phyloP scores from a whole-genome alignment of 2,888 invertebrate genomes.

The Ischnus inquisitorius region DNA sequence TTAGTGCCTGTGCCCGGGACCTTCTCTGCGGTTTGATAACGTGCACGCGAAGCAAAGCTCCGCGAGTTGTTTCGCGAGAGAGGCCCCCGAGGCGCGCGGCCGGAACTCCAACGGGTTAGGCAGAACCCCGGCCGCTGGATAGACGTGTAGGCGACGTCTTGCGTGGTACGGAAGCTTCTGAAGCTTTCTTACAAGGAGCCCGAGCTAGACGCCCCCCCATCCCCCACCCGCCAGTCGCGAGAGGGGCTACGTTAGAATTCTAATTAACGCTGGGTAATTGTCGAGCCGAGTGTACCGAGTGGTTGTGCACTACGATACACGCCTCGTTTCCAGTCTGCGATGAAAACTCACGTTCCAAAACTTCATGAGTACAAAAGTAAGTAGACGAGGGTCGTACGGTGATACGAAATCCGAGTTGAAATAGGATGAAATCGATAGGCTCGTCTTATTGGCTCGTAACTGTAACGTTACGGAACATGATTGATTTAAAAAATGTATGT shows the following conservation, averaged over 20 bases:
- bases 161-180: slow-evolving; percentile 66
- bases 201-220: slow-evolving; percentile 25
- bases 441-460: background rate
- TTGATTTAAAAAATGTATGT: too few species aligned
- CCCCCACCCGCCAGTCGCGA: background rate
- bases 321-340: background rate
- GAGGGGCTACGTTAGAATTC: slow-evolving; percentile 67
- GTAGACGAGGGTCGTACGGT: background rate
- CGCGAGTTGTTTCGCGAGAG: slow-evolving; percentile 60
- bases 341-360: slow-evolving; percentile 13
- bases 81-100: slow-evolving; percentile 42
- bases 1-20: slow-evolving; percentile 71
- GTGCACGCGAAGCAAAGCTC: slow-evolving; percentile 76
- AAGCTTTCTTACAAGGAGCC: slow-evolving; percentile 62
- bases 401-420: background rate
- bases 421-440: background rate
- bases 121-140: slow-evolving; percentile 39
- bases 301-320: slow-evolving; percentile 32
- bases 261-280: slow-evolving; percentile 70
- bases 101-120: slow-evolving; percentile 35
- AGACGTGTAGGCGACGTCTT: slow-evolving; percentile 67
- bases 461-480: too few species aligned
- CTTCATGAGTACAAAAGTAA: background rate
- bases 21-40: slow-evolving; percentile 73
- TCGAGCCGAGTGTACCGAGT: slow-evolving; percentile 57